These are phyloP conservation scores for Auanema sp. DNA, from an alignment of 2,888 invertebrate genomes.

Conservation along the genomic window DNA sequence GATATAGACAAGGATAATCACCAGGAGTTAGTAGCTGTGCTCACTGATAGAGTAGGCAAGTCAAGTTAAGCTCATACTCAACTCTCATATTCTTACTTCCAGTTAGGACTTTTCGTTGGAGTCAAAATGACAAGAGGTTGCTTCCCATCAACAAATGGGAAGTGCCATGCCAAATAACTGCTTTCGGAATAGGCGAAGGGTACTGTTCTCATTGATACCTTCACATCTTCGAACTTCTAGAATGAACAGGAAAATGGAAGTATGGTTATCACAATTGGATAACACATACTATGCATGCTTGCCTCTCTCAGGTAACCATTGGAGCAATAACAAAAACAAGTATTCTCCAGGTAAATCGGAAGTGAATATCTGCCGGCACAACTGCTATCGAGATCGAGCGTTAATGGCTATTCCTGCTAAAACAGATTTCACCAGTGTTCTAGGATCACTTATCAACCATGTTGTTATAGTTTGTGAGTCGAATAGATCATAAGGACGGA, in stretches of 20 bases:
- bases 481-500: neutral
- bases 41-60: constrained; percentile 35
- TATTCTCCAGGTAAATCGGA: neutral
- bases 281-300: constrained; percentile 19
- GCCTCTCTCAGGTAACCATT: constrained; percentile 6
- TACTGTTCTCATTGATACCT: neutral
- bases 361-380: neutral
- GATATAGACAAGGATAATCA: constrained; percentile 30
- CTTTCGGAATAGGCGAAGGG: constrained; percentile 20
- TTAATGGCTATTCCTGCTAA: constrained; percentile 3
- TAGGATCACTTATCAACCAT: constrained; percentile 17
- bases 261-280: constrained; percentile 27
- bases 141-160: constrained; percentile 36
- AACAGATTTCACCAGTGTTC: constrained; percentile 6
- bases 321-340: too few species aligned
- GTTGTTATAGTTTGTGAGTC: constrained; percentile 7
- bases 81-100: neutral
- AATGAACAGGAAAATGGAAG: constrained; percentile 6
- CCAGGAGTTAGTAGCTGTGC: constrained; percentile 23
- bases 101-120: constrained; percentile 28
- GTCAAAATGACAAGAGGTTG: constrained; percentile 13
- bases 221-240: neutral
- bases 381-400: neutral
- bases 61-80: neutral
- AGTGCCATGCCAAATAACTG: constrained; percentile 30